Evolutionary conservation across 2,113 vertebrate genomes (phyloP).

Genomic region (Kryptolebias marmoratus): DNA sequence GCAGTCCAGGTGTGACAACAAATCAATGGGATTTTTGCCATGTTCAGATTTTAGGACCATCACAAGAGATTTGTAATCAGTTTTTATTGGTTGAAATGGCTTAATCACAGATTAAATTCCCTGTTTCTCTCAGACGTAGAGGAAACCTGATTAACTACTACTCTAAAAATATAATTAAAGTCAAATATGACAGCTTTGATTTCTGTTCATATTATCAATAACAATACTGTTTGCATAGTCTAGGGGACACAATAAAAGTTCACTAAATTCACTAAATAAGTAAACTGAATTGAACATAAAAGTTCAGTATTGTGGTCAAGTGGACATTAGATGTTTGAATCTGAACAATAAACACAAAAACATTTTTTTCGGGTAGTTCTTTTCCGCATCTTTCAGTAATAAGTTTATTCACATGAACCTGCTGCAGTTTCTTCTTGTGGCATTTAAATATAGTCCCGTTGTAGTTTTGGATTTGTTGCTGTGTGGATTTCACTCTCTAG

Average conservation of each 20-base stretch:
- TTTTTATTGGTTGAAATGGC: slow-evolving; percentile 12
- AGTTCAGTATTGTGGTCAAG: neutral
- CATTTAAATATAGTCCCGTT: neutral
- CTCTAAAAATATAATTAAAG: too few species aligned
- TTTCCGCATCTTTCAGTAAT: too few species aligned
- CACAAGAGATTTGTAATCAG: neutral
- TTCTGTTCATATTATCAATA: too few species aligned
- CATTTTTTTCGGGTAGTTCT: too few species aligned
- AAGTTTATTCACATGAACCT: neutral
- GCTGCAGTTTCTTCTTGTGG: neutral
- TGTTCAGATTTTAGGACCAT: slow-evolving; percentile 2
- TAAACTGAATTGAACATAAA: neutral
- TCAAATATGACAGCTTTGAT: too few species aligned
- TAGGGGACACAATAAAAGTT: neutral
- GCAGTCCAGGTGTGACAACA: neutral
- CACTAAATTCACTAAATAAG: too few species aligned
- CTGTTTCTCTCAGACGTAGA: neutral
- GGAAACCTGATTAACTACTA: too few species aligned
- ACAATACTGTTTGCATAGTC: neutral
- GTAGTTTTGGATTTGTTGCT: neutral
- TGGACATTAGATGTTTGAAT: neutral
- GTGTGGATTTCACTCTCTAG: neutral
- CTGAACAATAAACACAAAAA: too few species aligned
- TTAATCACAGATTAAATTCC: neutral
- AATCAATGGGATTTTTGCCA: neutral